Evolutionary conservation across 2,888 invertebrate species (phyloP), one percentile per base, ranked within the genome.

Genomic region (Muscina levida): DNA sequence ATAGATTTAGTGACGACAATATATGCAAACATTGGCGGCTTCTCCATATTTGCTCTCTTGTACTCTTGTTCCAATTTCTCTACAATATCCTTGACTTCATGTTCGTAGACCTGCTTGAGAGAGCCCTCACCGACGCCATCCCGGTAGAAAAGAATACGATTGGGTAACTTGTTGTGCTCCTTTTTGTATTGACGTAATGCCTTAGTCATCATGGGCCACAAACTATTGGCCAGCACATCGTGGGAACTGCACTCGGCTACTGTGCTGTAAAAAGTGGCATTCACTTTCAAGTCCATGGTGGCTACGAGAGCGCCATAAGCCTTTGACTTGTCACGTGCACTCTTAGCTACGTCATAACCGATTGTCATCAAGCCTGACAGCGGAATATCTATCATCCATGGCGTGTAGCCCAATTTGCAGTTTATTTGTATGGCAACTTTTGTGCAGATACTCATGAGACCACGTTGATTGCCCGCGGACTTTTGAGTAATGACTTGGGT

Each of bases 71-170:
- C 84, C 0, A 96, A 87, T 26, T 92, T 92, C 4, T 91, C 91
- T 39, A 93, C 93, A 0, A 95, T 87, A 62, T 92, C 91, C 77
- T 91, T 90, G 42, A 97, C 94, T 90, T 98, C 98, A 78, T 95
- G 94, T 3, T 94, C 92, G 19, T 93, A 91, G 0, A 98, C 96
- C 74, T 94, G 94, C 0, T 93, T 92, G 1, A 98, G 91, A 84
- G 98, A 96, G 0, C 98, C 98, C 81, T 98, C 97, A 1, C 97
- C 97, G 0, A 98, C 97, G 15, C 98, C 98, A 90, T 98, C 98
- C 10, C 98, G 93, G 90, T 95, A 98, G 44, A 98, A 92, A 1
- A 98, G 87, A 59, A 98, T 95, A 1, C 93, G 92, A 0, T 92
- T 91, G 0, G 98, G 98, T 88, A 93, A 84, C 89, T 85, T 78